Percentiles rank a stretch among this genome's conserved stretches.
phyloP scores from a whole-genome alignment of 2,888 invertebrate genomes.

The Poecilus cupreus region DNA sequence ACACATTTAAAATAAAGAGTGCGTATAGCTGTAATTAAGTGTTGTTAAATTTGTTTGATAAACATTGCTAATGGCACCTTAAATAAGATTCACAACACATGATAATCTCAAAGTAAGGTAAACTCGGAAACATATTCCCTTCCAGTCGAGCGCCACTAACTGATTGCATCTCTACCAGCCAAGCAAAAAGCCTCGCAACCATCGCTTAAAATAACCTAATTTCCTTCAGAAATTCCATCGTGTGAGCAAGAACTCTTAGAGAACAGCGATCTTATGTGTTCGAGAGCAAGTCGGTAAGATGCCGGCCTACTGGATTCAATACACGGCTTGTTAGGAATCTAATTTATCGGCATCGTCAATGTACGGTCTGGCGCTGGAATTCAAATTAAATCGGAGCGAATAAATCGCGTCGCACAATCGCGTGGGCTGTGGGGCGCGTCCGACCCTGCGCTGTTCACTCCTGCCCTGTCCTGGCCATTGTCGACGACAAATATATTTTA shows the following conservation, averaged over 20 bases:
- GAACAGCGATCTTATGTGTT: slow-evolving; percentile 22
- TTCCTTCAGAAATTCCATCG: slow-evolving; percentile 21
- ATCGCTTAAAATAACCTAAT: slow-evolving; percentile 40
- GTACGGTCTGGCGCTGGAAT: slow-evolving; percentile 55
- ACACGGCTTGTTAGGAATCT: slow-evolving; percentile 55
- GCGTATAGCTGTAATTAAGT: no score
- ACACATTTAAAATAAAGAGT: no score
- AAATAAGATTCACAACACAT: not conserved
- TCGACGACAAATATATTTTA: slow-evolving; percentile 44
- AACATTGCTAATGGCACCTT: not conserved
- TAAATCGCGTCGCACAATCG: slow-evolving; percentile 46
- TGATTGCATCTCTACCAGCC: not conserved
- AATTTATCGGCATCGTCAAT: slow-evolving; percentile 58
- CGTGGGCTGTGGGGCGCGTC: not conserved
- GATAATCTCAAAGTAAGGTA: not conserved
- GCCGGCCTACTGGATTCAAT: slow-evolving; percentile 40
- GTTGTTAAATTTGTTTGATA: no score
- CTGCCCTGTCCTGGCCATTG: slow-evolving; percentile 36
- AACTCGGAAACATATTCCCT: not conserved
- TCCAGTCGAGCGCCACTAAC: not conserved
- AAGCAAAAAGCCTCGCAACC: slow-evolving; percentile 17
- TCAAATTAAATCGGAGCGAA: slow-evolving; percentile 55
- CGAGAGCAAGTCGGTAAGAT: slow-evolving; percentile 9
- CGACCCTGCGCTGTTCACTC: slow-evolving; percentile 8
- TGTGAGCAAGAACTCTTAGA: slow-evolving; percentile 10